Base-by-base conservation (phyloP, 2,888 invertebrate genomes). In the Nomada ruficornis region DNA sequence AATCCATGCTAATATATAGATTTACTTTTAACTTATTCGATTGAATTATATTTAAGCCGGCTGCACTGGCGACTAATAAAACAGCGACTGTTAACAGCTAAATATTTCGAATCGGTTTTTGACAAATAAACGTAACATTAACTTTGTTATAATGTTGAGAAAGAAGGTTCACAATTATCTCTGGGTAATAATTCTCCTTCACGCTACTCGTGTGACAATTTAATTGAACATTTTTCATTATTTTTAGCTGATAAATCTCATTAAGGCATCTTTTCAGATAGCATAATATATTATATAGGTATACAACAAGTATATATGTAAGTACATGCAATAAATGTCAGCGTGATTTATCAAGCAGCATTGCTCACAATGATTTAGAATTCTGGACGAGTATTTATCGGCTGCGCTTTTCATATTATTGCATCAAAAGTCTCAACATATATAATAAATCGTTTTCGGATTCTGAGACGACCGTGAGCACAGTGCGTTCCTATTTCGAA, bases 301-400 rank as follows among this genome's bases (percentile, higher is more conserved):
- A 36, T 36, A 1, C 36, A 36, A 7, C 36, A 36, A 36, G 36
- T 36, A 36, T 36, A 36, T 36, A 36, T 7, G 36, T 36, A 36
- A 36, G 36, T 36, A 36, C 23, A 18, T 47, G 50, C 26, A 26
- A 65, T 65, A 50, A 50, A 65, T 50, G 50, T 65, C 64, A 50
- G 50, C 23, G n/a, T 65, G 64, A 65, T 64, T 50, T 64, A 64
- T 64, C 23, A 50, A 50, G 11, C 26, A 50, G n/a, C 26, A 50
- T 50, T 65, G 70, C 62, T 69, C 75, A 26, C 47, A 65, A 50
- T 65, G n/a, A 18, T 26, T 50, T 65, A 13, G 13, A 65, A 50
- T 65, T n/a, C 50, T 13, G 3, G n/a, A 29, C n/a, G 26, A 65
- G 50, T 50, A 65, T 65, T 50, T 64, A 50, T 64, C 2, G 64